phyloP scores from a whole-genome alignment of 2,888 invertebrate genomes.

The Philopedon plagiatum region DNA sequence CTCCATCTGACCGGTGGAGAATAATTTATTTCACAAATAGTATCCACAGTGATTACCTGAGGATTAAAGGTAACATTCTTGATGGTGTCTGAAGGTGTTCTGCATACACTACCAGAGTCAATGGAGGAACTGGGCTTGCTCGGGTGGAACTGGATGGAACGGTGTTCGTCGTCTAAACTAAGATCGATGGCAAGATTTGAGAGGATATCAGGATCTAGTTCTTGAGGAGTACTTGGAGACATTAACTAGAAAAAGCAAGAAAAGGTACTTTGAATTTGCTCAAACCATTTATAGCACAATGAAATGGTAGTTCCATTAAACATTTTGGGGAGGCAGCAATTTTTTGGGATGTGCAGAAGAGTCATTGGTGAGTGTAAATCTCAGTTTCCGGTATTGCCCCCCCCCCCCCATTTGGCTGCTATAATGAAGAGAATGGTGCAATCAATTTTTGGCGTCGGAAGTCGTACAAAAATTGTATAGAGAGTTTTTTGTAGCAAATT shows the following conservation, averaged over 20 bases:
- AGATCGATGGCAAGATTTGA: conserved; percentile 68
- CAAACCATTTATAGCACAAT: too few relatives aligned
- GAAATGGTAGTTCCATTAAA: too few relatives aligned
- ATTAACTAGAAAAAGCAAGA: conserved; percentile 51
- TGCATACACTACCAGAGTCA: conserved; percentile 64
- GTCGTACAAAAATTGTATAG: too few relatives aligned
- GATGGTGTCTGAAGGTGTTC: conserved; percentile 63
- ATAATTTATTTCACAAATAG: conserved; percentile 49
- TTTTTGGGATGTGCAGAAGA: too few relatives aligned
- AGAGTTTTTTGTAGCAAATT: too few relatives aligned
- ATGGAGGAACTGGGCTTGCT: conserved; percentile 55
- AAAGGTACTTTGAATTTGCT: not conserved
- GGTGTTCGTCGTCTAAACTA: conserved; percentile 65
- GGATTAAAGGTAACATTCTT: conserved; percentile 69
- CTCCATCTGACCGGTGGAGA: conserved; percentile 57
- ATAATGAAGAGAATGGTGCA: too few relatives aligned
- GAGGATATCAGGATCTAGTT: conserved; percentile 66
- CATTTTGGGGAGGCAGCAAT: too few relatives aligned
- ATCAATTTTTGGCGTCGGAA: too few relatives aligned
- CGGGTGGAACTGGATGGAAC: conserved; percentile 62
- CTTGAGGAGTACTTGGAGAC: conserved; percentile 58
- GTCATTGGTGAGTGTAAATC: too few relatives aligned
- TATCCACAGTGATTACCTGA: conserved; percentile 60
- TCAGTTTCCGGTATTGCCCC: too few relatives aligned
- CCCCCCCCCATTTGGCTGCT: too few relatives aligned